Evolutionary conservation across 35 echinoderm and acorn worm genomes (phyloP), one percentile per base, ranked within the genome.

Genomic region (Patiria miniata): DNA sequence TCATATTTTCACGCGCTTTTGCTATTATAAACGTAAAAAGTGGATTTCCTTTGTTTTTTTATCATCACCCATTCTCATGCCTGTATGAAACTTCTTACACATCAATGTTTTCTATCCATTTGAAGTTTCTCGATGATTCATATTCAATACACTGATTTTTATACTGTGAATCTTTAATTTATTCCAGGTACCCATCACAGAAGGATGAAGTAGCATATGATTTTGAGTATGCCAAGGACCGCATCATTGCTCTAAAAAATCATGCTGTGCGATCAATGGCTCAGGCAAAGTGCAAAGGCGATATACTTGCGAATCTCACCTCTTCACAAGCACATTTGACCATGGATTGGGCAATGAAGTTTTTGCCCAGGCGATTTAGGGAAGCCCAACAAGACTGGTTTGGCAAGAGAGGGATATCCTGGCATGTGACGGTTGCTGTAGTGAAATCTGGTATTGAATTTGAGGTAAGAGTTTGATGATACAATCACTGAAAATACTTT

Each of bases 321-420:
- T 40, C 39, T 50, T 28, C n/a, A 15, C 12, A 40, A 40, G 51
- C 51, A 50, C 51, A 42, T 52, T n/a, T 81, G 51, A 81, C 79
- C 22, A 40, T 50, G 39, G 79, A 84, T 37, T 82, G 80, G 80
- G 80, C 80, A 7, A 82, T 84, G 51, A 54, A 84, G 26, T 84
- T 29, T 84, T 37, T 84, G 22, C 82, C 82, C 5, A 54, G 44
- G 30, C 40, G 52, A 84, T 58, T 51, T 55, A 36, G 38, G 19
- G 80, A 82, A 82, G 22, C 51, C 28, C 82, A 84, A 60, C 30
- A 52, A 57, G 82, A 84, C 51, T 84, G 82, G 51, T 84, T 57
- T 60, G 82, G 82, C 50, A 84, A 37, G 19, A 54, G 34, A 57
- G 82, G 52, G 9, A 84, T 59, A 30, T 84, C 82, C 14, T 84